Base-by-base conservation (phyloP, 1,140 invertebrate species). In the Zaprionus inermis region DNA sequence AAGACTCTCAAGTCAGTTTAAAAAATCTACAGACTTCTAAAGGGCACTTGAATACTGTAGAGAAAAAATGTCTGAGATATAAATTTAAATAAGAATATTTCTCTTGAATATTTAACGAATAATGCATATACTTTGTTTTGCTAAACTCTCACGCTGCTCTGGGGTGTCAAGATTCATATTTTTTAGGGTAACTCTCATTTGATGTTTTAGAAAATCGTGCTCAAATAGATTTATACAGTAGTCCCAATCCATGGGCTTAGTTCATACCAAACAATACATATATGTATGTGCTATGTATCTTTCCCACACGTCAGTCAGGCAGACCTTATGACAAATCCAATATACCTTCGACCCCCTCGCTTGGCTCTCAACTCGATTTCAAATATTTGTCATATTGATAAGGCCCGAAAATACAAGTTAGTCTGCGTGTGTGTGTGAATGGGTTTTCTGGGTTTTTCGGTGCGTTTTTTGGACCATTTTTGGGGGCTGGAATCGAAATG, bases 301-400 rank as follows among this genome's bases (percentile, higher is more conserved):
- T 34, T 71, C 32, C 49, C n/a, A 44, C n/a, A 54, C 56, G 66
- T 63, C 20, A 30, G 24, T 28, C 3, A 28, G n/a, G n/a, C 58
- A 70, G 14, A 7, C 32, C 11, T 61, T 54, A 41, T 58, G 44
- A 55, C 10, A 34, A 30, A 70, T 65, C 52, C 32, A 22, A 46
- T 74, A 72, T 64, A 52, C 51, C 55, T 67, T 49, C 24, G 44
- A 36, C 14, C 24, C 10, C 32, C 16, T 34, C 30, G 75, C 38
- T 16, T 16, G 65, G 38, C 67, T 67, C 68, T 81, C 79, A 86
- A 72, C 82, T 82, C 65, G 71, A 79, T 83, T 88, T 86, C 83
- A 88, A 86, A 86, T 83, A 88, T 83, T 86, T 86, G 83, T 86
- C 83, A 88, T 71, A 65, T 74, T 59, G 83, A 86, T 86, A 86